Conservation (phyloP, 2,797 vertebrate species). For the Chelonia mydas region DNA sequence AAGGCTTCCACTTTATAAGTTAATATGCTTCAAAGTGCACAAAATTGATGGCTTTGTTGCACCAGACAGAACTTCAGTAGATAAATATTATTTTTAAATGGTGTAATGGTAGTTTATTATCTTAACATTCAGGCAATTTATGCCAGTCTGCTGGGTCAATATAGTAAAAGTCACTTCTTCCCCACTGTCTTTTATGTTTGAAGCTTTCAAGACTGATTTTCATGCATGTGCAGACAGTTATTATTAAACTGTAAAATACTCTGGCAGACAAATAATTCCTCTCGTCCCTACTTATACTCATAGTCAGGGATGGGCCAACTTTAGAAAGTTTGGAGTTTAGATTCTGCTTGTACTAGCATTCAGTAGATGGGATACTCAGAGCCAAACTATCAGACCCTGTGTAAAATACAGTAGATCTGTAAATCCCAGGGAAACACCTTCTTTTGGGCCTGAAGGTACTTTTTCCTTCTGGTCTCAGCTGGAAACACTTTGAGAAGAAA, state of each 20-base stretch:
- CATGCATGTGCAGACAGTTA: background rate
- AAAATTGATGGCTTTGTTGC: conserved; percentile 13
- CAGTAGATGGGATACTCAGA: background rate
- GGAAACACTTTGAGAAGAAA: background rate
- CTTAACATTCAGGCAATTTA: background rate
- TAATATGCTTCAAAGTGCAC: background rate
- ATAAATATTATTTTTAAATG: conserved; percentile 62
- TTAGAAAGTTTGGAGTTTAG: background rate
- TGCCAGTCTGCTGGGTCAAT: background rate
- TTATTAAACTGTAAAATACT: background rate
- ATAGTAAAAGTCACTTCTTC: conserved; percentile 19
- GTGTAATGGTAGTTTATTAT: conserved; percentile 35
- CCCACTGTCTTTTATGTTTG: background rate
- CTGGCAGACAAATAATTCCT: rapidly evolving
- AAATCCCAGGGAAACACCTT: background rate
- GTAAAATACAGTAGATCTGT: background rate
- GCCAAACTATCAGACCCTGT: background rate
- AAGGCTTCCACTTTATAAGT: conserved; percentile 30
- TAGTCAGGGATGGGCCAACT: background rate
- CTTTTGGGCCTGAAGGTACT: background rate
- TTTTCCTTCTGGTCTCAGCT: background rate
- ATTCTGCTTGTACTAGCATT: background rate
- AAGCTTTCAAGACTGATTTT: background rate
- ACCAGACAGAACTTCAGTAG: conserved; percentile 9
- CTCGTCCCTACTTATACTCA: background rate